Evolutionary conservation across 2,797 vertebrate species (phyloP).

Genomic region (Gila robusta): DNA sequence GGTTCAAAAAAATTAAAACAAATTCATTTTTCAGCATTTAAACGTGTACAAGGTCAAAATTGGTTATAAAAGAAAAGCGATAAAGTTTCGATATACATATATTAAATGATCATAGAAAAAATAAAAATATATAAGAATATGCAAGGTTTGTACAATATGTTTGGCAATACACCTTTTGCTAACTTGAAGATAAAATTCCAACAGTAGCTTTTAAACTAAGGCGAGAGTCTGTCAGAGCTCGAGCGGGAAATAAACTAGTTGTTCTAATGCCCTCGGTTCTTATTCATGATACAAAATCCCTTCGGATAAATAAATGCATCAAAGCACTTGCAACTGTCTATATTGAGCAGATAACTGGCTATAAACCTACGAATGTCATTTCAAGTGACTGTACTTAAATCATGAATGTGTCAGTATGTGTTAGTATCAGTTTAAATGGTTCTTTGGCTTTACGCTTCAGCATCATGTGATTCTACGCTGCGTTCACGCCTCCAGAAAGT

Average conservation of each 20-base stretch:
- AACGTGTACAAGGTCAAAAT: constrained; percentile 60
- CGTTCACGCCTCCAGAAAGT: background rate
- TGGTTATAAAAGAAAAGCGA: constrained; percentile 24
- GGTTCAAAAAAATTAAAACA: background rate
- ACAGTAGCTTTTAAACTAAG: constrained; percentile 18
- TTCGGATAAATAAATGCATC: background rate
- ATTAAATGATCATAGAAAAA: constrained; percentile 40
- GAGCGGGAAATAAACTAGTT: background rate
- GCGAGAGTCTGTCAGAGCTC: background rate
- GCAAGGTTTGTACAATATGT: constrained; percentile 42
- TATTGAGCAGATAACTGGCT: background rate
- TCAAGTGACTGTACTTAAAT: background rate
- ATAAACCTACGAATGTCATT: background rate
- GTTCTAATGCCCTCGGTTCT: background rate
- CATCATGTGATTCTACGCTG: background rate
- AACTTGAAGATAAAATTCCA: background rate
- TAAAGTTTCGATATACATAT: constrained; percentile 3
- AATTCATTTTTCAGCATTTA: constrained; percentile 38
- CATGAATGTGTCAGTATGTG: background rate
- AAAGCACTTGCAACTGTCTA: background rate
- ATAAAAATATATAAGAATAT: constrained; percentile 17
- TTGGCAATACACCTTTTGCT: constrained; percentile 49
- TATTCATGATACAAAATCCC: background rate
- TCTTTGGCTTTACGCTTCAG: constrained; percentile 4
- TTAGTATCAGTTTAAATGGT: background rate